Conservation (phyloP, 2,888 invertebrate genomes). For the Trichopria drosophilae region DNA sequence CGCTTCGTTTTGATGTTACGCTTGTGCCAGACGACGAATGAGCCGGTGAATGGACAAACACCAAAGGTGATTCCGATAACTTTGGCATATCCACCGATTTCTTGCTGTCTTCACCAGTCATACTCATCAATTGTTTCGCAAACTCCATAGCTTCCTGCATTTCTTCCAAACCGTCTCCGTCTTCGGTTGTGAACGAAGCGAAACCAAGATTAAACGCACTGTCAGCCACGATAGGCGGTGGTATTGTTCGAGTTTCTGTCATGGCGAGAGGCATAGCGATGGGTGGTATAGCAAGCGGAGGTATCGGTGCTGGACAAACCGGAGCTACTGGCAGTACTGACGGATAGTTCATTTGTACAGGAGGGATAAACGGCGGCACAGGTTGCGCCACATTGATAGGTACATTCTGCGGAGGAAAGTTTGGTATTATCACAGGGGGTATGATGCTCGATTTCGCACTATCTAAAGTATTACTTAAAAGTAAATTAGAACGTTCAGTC, state of each 20-base stretch:
- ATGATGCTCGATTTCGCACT: constrained; percentile 1
- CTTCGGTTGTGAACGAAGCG: constrained; percentile 12
- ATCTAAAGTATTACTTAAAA: constrained; percentile 5
- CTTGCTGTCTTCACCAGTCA: constrained; percentile 42
- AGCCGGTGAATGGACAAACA: no score
- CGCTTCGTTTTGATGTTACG: not conserved
- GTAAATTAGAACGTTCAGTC: constrained; percentile 30
- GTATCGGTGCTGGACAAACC: constrained; percentile 28
- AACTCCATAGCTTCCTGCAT: constrained; percentile 55
- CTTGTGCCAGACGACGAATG: no score
- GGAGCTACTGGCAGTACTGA: constrained; percentile 22
- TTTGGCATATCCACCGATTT: no score
- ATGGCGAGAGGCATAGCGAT: constrained; percentile 17
- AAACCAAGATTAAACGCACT: constrained; percentile 13
- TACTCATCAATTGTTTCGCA: constrained; percentile 49
- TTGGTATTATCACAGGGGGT: constrained; percentile 25
- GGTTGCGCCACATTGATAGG: not conserved
- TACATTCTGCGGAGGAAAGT: not conserved
- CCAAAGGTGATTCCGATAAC: no score
- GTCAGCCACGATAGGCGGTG: constrained; percentile 21
- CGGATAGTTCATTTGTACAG: constrained; percentile 11
- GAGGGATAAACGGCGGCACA: not conserved
- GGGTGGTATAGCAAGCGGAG: constrained; percentile 23
- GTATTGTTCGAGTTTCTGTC: constrained; percentile 13
- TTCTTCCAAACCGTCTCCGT: constrained; percentile 42